Percentiles rank a stretch among this genome's conserved stretches.
These are phyloP conservation scores for Hepsetus odoe DNA, from an alignment of 2,113 vertebrate genomes.

Conservation along the genomic window DNA sequence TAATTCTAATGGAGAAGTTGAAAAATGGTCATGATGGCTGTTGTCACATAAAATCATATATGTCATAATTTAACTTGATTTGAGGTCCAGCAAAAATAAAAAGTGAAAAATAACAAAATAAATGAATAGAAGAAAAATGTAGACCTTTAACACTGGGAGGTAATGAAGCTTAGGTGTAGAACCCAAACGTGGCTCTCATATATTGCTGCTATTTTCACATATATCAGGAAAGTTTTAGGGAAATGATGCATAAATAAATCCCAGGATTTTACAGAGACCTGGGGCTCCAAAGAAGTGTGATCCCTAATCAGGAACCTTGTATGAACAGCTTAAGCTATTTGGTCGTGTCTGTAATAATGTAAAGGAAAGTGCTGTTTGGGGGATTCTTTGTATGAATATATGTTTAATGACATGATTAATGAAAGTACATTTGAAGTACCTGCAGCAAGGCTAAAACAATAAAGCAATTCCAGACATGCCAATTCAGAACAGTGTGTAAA, in stretches of 20 bases:
- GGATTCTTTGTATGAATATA: constrained; percentile 8
- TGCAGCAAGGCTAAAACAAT: not conserved
- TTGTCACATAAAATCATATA: too few relatives aligned
- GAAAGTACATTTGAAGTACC: not conserved
- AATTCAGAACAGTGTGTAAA: not conserved
- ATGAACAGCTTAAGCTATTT: not conserved
- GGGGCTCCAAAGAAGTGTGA: not conserved
- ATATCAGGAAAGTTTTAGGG: not conserved
- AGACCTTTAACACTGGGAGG: too few relatives aligned
- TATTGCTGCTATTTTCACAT: not conserved
- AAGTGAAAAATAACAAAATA: too few relatives aligned
- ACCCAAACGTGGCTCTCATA: not conserved
- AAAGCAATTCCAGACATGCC: constrained; percentile 8
- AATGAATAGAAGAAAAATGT: too few relatives aligned
- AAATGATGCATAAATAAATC: not conserved
- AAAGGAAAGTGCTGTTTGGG: constrained; percentile 3
- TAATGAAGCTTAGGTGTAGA: too few relatives aligned
- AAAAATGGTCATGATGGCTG: too few relatives aligned
- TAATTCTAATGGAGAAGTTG: too few relatives aligned
- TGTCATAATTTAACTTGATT: too few relatives aligned
- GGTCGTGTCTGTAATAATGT: constrained; percentile 15
- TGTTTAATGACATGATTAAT: not conserved
- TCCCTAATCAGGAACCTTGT: not conserved
- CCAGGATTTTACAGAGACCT: not conserved
- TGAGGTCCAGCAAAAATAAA: too few relatives aligned